Evolutionary conservation across 2,797 vertebrate genomes (phyloP), one percentile per base, ranked within the genome.

Genomic region (Spea hammondii): DNA sequence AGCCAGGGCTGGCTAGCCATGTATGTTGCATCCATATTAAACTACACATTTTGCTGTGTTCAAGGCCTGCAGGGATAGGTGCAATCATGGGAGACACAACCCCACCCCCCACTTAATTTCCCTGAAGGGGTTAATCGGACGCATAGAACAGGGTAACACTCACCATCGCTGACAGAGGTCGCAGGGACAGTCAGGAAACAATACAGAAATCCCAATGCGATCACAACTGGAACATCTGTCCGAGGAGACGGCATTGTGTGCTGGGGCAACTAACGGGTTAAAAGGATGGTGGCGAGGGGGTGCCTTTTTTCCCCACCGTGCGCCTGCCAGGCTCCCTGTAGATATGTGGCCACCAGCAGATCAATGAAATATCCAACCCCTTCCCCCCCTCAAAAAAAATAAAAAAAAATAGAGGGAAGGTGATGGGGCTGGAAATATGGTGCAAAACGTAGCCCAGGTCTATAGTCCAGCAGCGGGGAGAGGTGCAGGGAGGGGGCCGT

Each of bases 151-250:
- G 66, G 62, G 62, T n/a, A 46, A 13, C 53, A 82, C 79, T 82
- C 53, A 82, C 79, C 75, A 73, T 82, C 79, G 32, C n/a, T 82
- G 75, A 82, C 79, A 74, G 79, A 69, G 70, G 79, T 77, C 10
- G 79, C 79, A 73, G 64, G 55, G 75, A 77, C 65, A 55, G 69
- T 44, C 75, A 77, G 70, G 65, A 12, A 46, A 54, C 72, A 76
- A 17, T n/a, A 47, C 62, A 82, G 64, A 50, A 72, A 77, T 73
- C 79, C 79, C 79, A 82, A 76, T 55, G 12, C 64, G 32, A 81
- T 50, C 59, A 53, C 51, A 60, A 50, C 75, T 64, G 79, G 70
- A 46, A 77, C 74, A 73, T 82, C 74, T 81, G 79, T 73, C 74
- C 79, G 47, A 46, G 51, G 47, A 68, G 79, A 8, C 74, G 73